A percentile compares a stretch with the other conserved stretches of the same genome.
These are phyloP conservation scores for Nesospiza acunhae DNA, from an alignment of 2,113 vertebrate genomes.

Conservation along the genomic window DNA sequence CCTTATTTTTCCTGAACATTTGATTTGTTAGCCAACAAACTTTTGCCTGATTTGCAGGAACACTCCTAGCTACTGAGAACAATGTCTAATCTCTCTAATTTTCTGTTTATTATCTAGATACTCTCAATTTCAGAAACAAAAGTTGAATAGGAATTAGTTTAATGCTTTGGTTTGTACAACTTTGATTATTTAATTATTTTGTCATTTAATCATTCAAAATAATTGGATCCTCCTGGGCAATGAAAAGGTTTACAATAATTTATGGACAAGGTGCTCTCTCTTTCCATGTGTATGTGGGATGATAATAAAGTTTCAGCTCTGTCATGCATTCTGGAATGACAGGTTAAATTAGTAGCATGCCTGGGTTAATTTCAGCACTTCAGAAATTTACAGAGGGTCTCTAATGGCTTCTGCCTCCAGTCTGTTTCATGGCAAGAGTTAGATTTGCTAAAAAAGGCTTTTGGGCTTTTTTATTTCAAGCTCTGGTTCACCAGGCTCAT, in stretches of 20 bases:
- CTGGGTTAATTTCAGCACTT: slow-evolving; percentile 47
- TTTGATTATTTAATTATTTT: not conserved
- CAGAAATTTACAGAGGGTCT: slow-evolving; percentile 41
- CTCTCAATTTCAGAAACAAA: not conserved
- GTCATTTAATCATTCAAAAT: not conserved
- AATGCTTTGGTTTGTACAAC: not conserved
- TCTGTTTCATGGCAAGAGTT: slow-evolving; percentile 21
- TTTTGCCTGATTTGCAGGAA: not conserved
- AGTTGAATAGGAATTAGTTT: not conserved
- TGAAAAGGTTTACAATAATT: not conserved
- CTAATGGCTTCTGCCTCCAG: slow-evolving; percentile 20
- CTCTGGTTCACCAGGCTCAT: slow-evolving; percentile 25
- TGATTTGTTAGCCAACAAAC: not conserved
- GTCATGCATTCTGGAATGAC: not conserved
- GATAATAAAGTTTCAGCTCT: not conserved
- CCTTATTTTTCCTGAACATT: not conserved
- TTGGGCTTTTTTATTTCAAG: not conserved
- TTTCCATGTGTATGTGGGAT: not conserved
- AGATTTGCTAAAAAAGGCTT: not conserved
- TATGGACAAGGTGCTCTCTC: not conserved
- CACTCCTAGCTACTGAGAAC: not conserved
- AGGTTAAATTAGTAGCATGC: not conserved
- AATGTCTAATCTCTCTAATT: not conserved
- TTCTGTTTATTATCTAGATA: not conserved
- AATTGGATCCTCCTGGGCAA: not conserved